Conservation (phyloP, 2,797 vertebrate genomes). For the Miichthys miiuy region DNA sequence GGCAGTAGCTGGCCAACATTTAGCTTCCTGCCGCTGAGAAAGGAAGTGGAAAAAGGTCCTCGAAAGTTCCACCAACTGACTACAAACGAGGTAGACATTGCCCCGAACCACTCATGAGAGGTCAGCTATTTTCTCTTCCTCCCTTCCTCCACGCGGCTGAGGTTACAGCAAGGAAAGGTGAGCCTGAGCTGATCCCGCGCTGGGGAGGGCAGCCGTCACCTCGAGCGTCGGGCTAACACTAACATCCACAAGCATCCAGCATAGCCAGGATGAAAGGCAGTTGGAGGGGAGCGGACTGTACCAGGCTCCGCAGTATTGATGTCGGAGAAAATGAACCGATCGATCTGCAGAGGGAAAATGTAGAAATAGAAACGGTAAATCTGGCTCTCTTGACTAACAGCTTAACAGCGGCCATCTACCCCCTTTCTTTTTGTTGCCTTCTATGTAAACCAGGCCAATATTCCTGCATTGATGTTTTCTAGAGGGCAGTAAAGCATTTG, state of each 20-base stretch:
- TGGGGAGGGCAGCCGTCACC: constrained; percentile 61
- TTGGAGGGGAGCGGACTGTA: constrained; percentile 65
- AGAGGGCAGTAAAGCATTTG: constrained; percentile 82
- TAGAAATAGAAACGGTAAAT: constrained; percentile 87
- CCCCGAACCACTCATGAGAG: constrained; percentile 63
- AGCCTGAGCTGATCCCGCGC: constrained; percentile 58
- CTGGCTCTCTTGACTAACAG: constrained; percentile 82
- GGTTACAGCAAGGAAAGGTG: constrained; percentile 62
- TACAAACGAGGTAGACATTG: constrained; percentile 64
- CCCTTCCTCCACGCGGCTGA: constrained; percentile 34
- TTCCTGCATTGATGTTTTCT: constrained; percentile 80
- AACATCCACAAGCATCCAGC: constrained; percentile 60
- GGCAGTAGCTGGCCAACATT: constrained; percentile 61
- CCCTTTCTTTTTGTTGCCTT: constrained; percentile 51
- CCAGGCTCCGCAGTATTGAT: constrained; percentile 79
- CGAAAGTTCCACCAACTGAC: constrained; percentile 60
- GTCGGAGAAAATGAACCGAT: constrained; percentile 83
- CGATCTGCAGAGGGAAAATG: constrained; percentile 81
- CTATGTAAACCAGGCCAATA: constrained; percentile 80
- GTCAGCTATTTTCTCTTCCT: constrained; percentile 50
- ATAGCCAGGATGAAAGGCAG: constrained; percentile 79
- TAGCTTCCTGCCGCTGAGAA: constrained; percentile 57
- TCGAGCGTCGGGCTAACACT: constrained; percentile 53
- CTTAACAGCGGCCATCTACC: constrained; percentile 77
- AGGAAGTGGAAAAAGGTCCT: constrained; percentile 65